Evolutionary conservation across 2,888 invertebrate genomes (phyloP), one percentile per base, ranked within the genome.

Genomic region (Amphipyra tragopoginis): DNA sequence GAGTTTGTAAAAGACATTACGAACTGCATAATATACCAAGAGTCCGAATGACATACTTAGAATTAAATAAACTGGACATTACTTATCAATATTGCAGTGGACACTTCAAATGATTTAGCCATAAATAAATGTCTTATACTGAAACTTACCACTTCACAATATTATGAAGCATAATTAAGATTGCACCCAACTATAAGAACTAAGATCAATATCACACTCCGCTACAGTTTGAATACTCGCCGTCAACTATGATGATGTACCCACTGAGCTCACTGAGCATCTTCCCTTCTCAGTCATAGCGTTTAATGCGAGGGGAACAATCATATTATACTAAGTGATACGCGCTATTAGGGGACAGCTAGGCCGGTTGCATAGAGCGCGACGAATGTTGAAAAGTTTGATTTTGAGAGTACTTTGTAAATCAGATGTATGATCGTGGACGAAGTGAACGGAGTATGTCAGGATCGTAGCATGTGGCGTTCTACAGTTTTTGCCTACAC

Each of bases 261-360:
- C 21, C 44, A 44, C 40, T 7, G 66, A 65, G 59, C 60, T 53
- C 21, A 21, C 21, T 21, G 21, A 21, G 21, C 56, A 58, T 65
- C 64, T 67, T 51, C 74, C 77, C 67, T 61, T 29, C 34, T 21
- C 39, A 39, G 50, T 29, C 11, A 36, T 13, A 21, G 9, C 40
- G 54, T 81, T 80, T 82, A 81, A 81, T 72, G 80, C 78, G 75
- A 83, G 81, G 90, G 90, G 88, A 83, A 86, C 85, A 88, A 91
- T 90, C 88, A 84, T 87, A 91, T 92, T 92, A 90, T 84, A 90
- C 90, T 92, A 92, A 93, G 92, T 93, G 91, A 90, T 88, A 90
- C 86, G 85, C 83, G 83, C 86, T 86, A 86, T 89, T 91, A 85
- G 81, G 85, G 86, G 81, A 77, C 50, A 34, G 33, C 33, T 36